Evolutionary conservation across 2,797 vertebrate species (phyloP).

Genomic region (Pampus argenteus): DNA sequence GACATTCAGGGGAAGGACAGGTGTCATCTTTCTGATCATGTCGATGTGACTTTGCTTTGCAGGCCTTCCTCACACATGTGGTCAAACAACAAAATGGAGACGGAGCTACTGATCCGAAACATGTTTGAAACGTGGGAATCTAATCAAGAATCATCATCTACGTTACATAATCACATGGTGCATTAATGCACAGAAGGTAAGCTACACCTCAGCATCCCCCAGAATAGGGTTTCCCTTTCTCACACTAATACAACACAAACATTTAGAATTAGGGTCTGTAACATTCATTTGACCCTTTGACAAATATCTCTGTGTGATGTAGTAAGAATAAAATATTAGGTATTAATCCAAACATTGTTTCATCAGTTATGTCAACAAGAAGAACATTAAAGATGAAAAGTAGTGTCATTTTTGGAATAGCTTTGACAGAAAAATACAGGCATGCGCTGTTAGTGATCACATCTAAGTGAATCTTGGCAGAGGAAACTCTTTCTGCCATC

Average conservation of each 20-base stretch:
- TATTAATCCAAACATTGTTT: slow-evolving; percentile 46
- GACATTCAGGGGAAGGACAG: slow-evolving; percentile 65
- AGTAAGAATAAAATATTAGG: slow-evolving; percentile 30
- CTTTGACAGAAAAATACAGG: slow-evolving; percentile 19
- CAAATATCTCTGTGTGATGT: background rate
- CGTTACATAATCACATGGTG: background rate
- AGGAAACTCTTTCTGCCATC: slow-evolving; percentile 28
- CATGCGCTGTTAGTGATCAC: slow-evolving; percentile 42
- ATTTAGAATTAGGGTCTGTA: slow-evolving; percentile 13
- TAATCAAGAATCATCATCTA: slow-evolving; percentile 22
- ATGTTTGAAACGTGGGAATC: slow-evolving; percentile 32
- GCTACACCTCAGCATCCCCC: background rate
- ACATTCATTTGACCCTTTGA: slow-evolving; percentile 31
- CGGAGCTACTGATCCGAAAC: background rate
- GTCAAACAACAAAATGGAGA: slow-evolving; percentile 19
- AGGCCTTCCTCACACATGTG: background rate
- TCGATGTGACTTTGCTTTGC: slow-evolving; percentile 14
- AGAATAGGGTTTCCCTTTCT: slow-evolving; percentile 7
- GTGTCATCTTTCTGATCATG: slow-evolving; percentile 47
- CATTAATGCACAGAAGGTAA: background rate
- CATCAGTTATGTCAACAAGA: slow-evolving; percentile 36
- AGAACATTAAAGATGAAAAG: slow-evolving; percentile 35
- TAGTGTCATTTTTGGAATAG: slow-evolving; percentile 6
- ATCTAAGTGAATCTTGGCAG: slow-evolving; percentile 53
- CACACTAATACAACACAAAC: slow-evolving; percentile 4